Evolutionary conservation across 2,113 vertebrate genomes (phyloP), one percentile per base, ranked within the genome.

Genomic region (Diglossa brunneiventris): DNA sequence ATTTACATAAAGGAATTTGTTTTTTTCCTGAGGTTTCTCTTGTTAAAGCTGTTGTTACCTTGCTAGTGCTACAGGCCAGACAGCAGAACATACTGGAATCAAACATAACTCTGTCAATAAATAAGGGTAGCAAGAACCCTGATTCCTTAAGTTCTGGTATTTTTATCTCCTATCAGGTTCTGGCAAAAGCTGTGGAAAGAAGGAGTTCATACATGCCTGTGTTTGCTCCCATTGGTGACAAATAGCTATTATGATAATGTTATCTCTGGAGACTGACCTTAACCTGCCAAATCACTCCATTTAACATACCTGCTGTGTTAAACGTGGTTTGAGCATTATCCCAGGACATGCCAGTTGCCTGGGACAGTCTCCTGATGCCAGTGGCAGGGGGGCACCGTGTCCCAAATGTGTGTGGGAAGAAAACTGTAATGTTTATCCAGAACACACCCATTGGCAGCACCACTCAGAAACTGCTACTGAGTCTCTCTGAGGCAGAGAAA

Each of bases 101-200:
- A 72, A 53, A 55, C 7, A 61, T 87, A 47, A 41, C 30, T 13
- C 18, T 37, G 59, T 33, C 62, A 94, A 42, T 62, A 73, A 74
- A 58, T n/a, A 70, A 80, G 33, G 35, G 44, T 30, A 67, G 58
- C 50, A 82, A 73, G 59, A 88, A 39, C 53, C 5, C 20, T 19
- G 55, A 62, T 46, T 84, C 27, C 19, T 79, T 41, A 76, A 72
- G 33, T 83, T 83, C 33, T 70, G 47, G 14, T 75, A 1, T 66
- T 82, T 73, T 79, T 70, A 42, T 70, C 92, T 67, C 22, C 63
- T 75, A 56, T 72, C 17, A 17, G 27, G 15, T 87, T 94, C 81
- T 96, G 94, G 80, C 74, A 95, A 75, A 88, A 87, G 59, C 62
- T 83, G 19, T 91, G 94, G 81, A 96, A 91, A 93, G 73, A 61